phyloP scores from a whole-genome alignment of 2,888 invertebrate genomes.

The Synanthedon myopaeformis region DNA sequence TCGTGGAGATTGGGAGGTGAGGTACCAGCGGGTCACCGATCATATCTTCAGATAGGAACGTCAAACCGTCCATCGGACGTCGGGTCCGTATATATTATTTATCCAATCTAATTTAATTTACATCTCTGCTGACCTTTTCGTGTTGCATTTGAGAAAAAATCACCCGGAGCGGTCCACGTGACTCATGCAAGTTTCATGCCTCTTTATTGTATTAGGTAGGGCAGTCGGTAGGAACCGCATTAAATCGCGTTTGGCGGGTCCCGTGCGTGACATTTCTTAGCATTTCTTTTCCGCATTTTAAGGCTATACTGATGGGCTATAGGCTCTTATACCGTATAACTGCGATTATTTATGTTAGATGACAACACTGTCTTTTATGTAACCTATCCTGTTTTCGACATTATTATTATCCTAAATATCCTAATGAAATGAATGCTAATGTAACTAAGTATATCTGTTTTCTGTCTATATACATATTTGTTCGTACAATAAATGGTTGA shows the following conservation, averaged over 20 bases:
- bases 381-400: too few relatives aligned
- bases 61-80: constrained; percentile 62
- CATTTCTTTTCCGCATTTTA: neutral
- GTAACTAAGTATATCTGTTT: too few relatives aligned
- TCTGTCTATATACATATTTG: too few relatives aligned
- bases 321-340: neutral
- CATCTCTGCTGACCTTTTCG: constrained; percentile 56
- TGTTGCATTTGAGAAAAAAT: constrained; percentile 40
- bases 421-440: too few relatives aligned
- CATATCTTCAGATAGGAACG: constrained; percentile 51
- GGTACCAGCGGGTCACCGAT: constrained; percentile 62
- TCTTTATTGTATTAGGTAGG: constrained; percentile 30
- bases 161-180: constrained; percentile 27
- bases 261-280: neutral
- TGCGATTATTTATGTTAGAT: too few relatives aligned
- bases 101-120: constrained; percentile 67
- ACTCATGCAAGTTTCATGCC: constrained; percentile 47
- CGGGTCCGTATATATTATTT: constrained; percentile 59
- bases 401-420: too few relatives aligned
- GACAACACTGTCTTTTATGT: too few relatives aligned
- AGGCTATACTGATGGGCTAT: neutral
- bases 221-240: constrained; percentile 27
- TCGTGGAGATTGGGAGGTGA: constrained; percentile 57
- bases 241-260: constrained; percentile 11
- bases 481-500: too few relatives aligned